Conservation (phyloP, 2,113 vertebrate genomes). For the Cinclus cinclus region DNA sequence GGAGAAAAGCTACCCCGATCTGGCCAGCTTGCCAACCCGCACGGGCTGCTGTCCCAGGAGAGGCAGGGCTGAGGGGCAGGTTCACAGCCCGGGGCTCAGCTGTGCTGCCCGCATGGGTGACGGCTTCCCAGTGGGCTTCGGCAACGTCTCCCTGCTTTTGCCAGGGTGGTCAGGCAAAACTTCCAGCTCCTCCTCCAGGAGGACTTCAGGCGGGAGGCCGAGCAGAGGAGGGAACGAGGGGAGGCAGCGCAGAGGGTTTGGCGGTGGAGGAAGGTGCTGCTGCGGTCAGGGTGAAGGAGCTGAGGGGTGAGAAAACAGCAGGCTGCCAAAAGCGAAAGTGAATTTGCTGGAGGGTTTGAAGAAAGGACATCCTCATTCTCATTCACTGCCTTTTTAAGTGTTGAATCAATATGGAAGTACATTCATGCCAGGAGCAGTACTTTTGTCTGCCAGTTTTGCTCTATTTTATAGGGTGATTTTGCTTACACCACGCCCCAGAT, state of each 20-base stretch:
- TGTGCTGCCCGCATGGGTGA: neutral
- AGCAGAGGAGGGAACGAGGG: neutral
- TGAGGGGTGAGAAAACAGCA: neutral
- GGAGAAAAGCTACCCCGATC: neutral
- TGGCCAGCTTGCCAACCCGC: neutral
- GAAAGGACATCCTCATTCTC: neutral
- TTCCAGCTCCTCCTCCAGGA: neutral
- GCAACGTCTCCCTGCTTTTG: neutral
- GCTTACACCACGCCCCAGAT: neutral
- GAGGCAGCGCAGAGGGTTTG: neutral
- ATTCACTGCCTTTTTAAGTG: neutral
- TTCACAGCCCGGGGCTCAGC: neutral
- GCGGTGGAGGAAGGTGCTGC: neutral
- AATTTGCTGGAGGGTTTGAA: slow-evolving; percentile 19
- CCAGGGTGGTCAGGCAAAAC: neutral
- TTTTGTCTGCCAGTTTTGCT: slow-evolving; percentile 3
- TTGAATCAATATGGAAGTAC: slow-evolving; percentile 36
- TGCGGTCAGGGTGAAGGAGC: neutral
- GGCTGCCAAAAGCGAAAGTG: neutral
- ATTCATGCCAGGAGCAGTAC: neutral
- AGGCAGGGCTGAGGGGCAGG: neutral
- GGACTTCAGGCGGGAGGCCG: neutral
- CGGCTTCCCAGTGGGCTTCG: neutral
- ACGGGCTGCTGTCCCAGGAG: neutral
- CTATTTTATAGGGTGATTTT: neutral